These are phyloP conservation scores for Pygoscelis adeliae DNA, from an alignment of 2,113 vertebrate genomes.

Conservation along the genomic window DNA sequence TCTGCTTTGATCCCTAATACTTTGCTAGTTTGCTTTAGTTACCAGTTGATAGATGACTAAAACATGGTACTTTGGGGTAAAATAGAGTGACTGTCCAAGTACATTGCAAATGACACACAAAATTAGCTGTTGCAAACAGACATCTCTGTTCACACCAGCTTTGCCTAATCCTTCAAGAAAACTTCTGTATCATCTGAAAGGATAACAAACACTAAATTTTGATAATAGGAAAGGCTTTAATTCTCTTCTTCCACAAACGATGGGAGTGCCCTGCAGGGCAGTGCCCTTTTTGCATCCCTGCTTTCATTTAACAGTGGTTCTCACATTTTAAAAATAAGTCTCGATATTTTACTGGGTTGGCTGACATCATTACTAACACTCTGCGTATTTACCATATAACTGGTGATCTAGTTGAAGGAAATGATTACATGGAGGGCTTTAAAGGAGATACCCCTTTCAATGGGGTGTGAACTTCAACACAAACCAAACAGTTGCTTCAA, in stretches of 20 bases:
- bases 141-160: background rate
- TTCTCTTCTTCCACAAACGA: background rate
- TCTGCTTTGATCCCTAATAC: background rate
- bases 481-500: background rate
- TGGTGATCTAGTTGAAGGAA: background rate
- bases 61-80: background rate
- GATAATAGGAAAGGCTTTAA: background rate
- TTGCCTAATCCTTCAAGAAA: background rate
- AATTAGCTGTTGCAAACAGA: background rate
- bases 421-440: background rate
- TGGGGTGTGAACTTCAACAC: background rate
- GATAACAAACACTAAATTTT: background rate
- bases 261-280: background rate
- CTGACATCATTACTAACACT: background rate
- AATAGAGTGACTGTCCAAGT: background rate
- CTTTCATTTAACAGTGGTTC: background rate
- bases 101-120: background rate
- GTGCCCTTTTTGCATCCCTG: background rate
- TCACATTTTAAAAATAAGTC: constrained; percentile 1
- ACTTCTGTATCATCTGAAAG: background rate
- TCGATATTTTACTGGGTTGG: background rate
- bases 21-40: constrained; percentile 2
- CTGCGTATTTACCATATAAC: background rate
- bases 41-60: background rate
- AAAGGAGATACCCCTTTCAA: background rate